Evolutionary conservation across 2,888 invertebrate species (phyloP).

Genomic region (Dorcus parallelipipedus): DNA sequence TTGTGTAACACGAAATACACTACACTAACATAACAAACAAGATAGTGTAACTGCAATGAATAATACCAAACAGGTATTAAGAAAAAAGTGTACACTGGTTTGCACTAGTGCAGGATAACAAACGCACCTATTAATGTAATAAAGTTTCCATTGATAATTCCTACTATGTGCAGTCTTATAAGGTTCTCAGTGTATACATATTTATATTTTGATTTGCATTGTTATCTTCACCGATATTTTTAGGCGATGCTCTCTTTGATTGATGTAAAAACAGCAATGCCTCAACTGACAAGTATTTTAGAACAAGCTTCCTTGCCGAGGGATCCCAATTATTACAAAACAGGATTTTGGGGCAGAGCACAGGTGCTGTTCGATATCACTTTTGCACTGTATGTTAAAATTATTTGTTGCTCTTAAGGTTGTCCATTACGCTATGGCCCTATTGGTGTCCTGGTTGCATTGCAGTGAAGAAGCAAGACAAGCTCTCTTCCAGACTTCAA

Average conservation of each 20-base stretch:
- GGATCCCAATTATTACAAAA: conserved; percentile 82
- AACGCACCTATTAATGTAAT: too few relatives aligned
- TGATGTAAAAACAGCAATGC: conserved; percentile 78
- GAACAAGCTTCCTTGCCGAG: conserved; percentile 80
- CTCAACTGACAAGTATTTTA: conserved; percentile 80
- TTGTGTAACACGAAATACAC: too few relatives aligned
- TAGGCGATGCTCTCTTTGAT: conserved; percentile 76
- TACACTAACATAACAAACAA: too few relatives aligned
- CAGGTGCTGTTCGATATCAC: conserved; percentile 55
- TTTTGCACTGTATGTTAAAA: background rate
- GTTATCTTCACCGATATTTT: conserved; percentile 7
- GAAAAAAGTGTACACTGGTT: too few relatives aligned
- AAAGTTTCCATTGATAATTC: too few relatives aligned
- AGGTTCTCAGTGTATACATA: too few relatives aligned
- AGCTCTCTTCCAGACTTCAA: conserved; percentile 69
- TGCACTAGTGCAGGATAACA: too few relatives aligned
- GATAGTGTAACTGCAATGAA: too few relatives aligned
- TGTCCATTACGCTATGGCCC: conserved; percentile 87
- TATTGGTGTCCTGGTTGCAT: conserved; percentile 90
- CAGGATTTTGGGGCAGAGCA: conserved; percentile 89
- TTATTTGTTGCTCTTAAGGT: conserved; percentile 50
- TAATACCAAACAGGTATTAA: too few relatives aligned
- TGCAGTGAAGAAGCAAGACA: conserved; percentile 77
- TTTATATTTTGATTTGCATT: background rate
- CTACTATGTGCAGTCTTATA: too few relatives aligned